These are phyloP conservation scores for Lysiphlebus fabarum DNA, from an alignment of 1,140 invertebrate species.

Conservation along the genomic window DNA sequence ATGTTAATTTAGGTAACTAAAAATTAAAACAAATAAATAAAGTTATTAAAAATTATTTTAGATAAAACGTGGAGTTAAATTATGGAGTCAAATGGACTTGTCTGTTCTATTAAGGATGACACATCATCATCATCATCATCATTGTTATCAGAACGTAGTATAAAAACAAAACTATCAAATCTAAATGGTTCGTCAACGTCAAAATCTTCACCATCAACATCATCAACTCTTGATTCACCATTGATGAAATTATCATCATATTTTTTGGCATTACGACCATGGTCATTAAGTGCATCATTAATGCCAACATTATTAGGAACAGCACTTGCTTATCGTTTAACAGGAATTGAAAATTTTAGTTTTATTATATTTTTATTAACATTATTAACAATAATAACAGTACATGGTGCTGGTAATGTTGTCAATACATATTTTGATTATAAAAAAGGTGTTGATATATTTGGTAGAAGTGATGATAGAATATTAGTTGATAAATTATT, in stretches of 20 bases:
- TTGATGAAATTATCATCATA: slow-evolving; percentile 84
- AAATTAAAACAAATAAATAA: slow-evolving; percentile 7
- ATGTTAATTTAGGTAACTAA: background rate
- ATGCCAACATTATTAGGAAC: slow-evolving; percentile 86
- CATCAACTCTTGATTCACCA: slow-evolving; percentile 50
- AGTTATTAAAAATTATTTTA: slow-evolving; percentile 17
- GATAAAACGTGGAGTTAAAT: slow-evolving; percentile 22
- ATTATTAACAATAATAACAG: slow-evolving; percentile 79
- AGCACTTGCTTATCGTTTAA: slow-evolving; percentile 77
- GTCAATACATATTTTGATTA: slow-evolving; percentile 96
- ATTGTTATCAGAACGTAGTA: slow-evolving; percentile 32
- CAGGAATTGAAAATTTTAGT: slow-evolving; percentile 68
- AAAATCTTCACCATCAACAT: slow-evolving; percentile 28
- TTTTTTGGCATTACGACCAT: slow-evolving; percentile 81
- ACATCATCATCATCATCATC: slow-evolving; percentile 27
- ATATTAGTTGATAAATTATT: slow-evolving; percentile 89
- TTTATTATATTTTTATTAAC: slow-evolving; percentile 76
- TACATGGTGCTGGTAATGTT: slow-evolving; percentile 94
- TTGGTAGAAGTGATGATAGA: slow-evolving; percentile 84
- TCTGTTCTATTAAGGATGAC: slow-evolving; percentile 19
- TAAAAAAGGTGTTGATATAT: slow-evolving; percentile 85
- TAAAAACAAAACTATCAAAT: slow-evolving; percentile 23
- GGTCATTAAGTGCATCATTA: slow-evolving; percentile 88
- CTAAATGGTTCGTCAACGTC: slow-evolving; percentile 17
- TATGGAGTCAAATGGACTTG: slow-evolving; percentile 41